Percentiles rank a stretch among this genome's conserved stretches.
These are phyloP conservation scores for Geotrupes spiniger DNA, from an alignment of 2,888 invertebrate genomes.

Conservation along the genomic window DNA sequence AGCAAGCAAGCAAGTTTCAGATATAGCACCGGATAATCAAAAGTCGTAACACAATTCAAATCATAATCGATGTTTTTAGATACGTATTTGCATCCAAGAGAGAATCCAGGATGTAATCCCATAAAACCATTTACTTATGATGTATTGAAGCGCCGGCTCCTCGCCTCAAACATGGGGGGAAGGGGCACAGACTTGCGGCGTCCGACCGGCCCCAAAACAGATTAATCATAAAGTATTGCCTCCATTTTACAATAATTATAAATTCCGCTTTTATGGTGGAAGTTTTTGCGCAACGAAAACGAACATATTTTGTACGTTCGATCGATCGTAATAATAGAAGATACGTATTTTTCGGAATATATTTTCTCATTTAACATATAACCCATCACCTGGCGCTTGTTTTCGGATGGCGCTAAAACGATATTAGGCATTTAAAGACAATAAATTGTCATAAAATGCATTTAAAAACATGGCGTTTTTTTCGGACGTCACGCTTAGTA, in stretches of 20 bases:
- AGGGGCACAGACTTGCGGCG: slow-evolving; percentile 28
- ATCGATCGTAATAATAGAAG: too few species aligned
- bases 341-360: too few species aligned
- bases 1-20: slow-evolving; percentile 6
- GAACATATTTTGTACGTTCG: too few species aligned
- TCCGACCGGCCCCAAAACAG: slow-evolving; percentile 28
- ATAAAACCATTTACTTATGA: slow-evolving; percentile 41
- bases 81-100: slow-evolving; percentile 36
- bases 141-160: slow-evolving; percentile 38
- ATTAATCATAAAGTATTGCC: slow-evolving; percentile 34
- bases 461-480: too few species aligned
- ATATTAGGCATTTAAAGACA: too few species aligned
- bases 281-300: slow-evolving; percentile 13
- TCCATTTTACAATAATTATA: slow-evolving; percentile 34
- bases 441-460: too few species aligned
- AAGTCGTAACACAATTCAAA: slow-evolving; percentile 33
- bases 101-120: slow-evolving; percentile 33
- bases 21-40: slow-evolving; percentile 33
- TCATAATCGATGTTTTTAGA: slow-evolving; percentile 37
- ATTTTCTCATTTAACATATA: too few species aligned
- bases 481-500: too few species aligned
- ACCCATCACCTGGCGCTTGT: too few species aligned
- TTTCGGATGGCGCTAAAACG: too few species aligned
- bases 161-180: slow-evolving; percentile 15
- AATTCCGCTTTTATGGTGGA: slow-evolving; percentile 31